Conservation (phyloP, 1,140 invertebrate species). For the Episyrphus balteatus region DNA sequence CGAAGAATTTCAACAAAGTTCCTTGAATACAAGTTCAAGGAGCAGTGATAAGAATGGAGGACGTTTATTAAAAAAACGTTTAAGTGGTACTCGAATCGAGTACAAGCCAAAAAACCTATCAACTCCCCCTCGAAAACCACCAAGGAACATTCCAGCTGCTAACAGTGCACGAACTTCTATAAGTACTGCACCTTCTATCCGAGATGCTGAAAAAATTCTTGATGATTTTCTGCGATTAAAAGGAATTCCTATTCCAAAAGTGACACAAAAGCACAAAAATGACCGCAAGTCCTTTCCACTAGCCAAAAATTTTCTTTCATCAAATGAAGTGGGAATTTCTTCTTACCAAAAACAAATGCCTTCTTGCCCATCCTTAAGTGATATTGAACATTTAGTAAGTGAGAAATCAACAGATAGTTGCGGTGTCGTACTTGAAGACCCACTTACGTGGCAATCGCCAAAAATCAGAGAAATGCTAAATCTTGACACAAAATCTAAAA, state of each 20-base stretch:
- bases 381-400: conserved; percentile 25
- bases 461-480: conserved; percentile 30
- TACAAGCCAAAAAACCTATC: conserved; percentile 15
- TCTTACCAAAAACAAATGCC: conserved; percentile 8
- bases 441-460: conserved; percentile 20
- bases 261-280: no score
- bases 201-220: conserved; percentile 24
- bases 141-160: conserved; percentile 12
- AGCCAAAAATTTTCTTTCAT: no score
- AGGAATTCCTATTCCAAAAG: conserved; percentile 14
- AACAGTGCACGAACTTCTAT: conserved; percentile 18
- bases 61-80: conserved; percentile 22
- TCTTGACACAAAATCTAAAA: conserved; percentile 13
- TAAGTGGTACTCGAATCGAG: conserved; percentile 13
- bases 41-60: conserved; percentile 11
- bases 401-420: conserved; percentile 19
- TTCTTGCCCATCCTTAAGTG: conserved; percentile 25
- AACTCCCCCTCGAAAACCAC: conserved; percentile 26
- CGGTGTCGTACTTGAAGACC: conserved; percentile 11
- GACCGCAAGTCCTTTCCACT: no score
- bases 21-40: neutral
- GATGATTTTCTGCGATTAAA: conserved; percentile 24
- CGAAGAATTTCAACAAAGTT: conserved; percentile 2
- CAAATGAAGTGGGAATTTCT: neutral
- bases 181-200: conserved; percentile 23